Percentiles rank a stretch among this genome's conserved stretches.
Evolutionary conservation across 2,888 invertebrate species (phyloP).

Genomic region (Beris morrisii): DNA sequence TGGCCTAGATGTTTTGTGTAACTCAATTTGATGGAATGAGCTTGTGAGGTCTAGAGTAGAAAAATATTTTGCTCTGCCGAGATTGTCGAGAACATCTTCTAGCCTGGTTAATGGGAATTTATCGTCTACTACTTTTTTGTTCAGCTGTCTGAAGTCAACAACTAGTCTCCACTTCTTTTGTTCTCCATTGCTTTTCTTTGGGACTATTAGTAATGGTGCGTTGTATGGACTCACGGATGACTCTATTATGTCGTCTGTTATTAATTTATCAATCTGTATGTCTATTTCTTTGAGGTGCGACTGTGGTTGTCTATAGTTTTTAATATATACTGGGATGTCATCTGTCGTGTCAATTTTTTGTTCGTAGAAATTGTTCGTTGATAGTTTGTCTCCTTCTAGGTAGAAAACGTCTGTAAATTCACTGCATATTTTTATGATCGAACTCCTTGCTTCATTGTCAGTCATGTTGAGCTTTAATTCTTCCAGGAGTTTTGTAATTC

Average conservation of each 20-base stretch:
- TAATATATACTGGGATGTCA: background rate
- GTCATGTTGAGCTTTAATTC: background rate
- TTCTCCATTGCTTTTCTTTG: conserved; percentile 31
- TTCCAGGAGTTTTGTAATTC: background rate
- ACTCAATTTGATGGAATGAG: conserved; percentile 35
- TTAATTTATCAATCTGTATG: conserved; percentile 1
- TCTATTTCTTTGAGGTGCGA: conserved; percentile 3
- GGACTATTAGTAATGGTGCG: conserved; percentile 36
- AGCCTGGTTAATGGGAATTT: conserved; percentile 31
- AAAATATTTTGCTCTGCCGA: conserved; percentile 37
- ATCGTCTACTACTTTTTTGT: conserved; percentile 29
- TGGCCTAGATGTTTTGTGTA: conserved; percentile 32
- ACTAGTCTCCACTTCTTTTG: conserved; percentile 17
- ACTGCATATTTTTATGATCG: background rate
- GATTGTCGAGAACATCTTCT: conserved; percentile 34
- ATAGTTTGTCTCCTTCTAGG: background rate
- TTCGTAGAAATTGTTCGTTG: conserved; percentile 11
- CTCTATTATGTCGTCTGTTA: conserved; percentile 34
- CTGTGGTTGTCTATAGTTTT: conserved; percentile 11
- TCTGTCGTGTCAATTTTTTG: conserved; percentile 6
- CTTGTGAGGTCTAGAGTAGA: conserved; percentile 36
- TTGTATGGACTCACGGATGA: conserved; percentile 36
- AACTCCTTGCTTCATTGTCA: background rate
- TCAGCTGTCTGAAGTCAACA: conserved; percentile 21
- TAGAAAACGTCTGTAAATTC: background rate